Base-by-base conservation (phyloP, 2,888 invertebrate species). In the Amphipyra tragopoginis region DNA sequence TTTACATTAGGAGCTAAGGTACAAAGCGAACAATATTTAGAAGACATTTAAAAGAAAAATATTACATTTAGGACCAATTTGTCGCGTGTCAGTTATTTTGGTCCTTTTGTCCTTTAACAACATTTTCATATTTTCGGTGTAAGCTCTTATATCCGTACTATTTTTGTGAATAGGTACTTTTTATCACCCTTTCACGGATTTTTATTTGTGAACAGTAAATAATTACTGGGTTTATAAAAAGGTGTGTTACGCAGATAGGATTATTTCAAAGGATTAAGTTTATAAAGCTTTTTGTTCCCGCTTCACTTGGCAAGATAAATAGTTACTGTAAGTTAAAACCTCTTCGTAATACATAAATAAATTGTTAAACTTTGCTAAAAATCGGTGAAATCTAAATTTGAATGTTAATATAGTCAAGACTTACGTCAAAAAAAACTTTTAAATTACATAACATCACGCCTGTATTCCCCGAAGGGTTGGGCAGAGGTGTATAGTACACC, bases 141-240 rank as follows among this genome's bases (percentile, higher is more conserved):
- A 11, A n/a, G 14, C n/a, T 43, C 9, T 21, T 61, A 14, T 33
- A n/a, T 8, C 6, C 13, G 6, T 10, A 36, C 33, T 44, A 34
- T 64, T 52, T 36, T 43, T 33, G 21, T 9, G 39, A 65, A 53
- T 38, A 61, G 21, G 21, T 21, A 38, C 54, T 60, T 57, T 48
- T 58, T 47, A 66, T 49, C 33, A 66, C 49, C 60, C 60, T 61
- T 71, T 51, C 52, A 57, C 42, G 58, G 58, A 67, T 73, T 73
- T 54, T 52, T 61, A 49, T 67, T 60, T 44, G 49, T 45, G 43
- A 62, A 55, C 33, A 49, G 43, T 49, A 50, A 45, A 66, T 75
- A 72, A 59, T 67, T 42, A 72, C 50, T 33, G 47, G 29, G 60
- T 33, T n/a, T 52, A 43, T 60, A 39, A 52, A 63, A 64, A 67